These are phyloP conservation scores for Sclerurus mexicanus DNA, from an alignment of 2,113 vertebrate genomes.

Conservation along the genomic window DNA sequence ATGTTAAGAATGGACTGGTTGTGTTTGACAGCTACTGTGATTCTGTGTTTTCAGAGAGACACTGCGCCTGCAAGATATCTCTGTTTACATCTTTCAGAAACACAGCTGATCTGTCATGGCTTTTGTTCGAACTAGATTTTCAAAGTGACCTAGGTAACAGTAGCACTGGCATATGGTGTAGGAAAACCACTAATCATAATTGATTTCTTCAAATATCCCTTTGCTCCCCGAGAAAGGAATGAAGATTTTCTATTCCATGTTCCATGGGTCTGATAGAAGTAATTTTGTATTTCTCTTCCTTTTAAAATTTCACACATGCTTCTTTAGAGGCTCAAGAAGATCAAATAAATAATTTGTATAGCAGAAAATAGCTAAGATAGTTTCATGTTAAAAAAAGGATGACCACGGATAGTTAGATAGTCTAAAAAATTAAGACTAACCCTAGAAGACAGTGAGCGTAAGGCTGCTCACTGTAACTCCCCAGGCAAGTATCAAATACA, in stretches of 20 bases:
- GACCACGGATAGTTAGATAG: background rate
- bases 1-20: fast-evolving
- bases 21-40: background rate
- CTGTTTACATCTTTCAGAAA: background rate
- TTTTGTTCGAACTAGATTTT: background rate
- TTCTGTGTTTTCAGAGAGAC: background rate
- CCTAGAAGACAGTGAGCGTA: background rate
- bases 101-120: background rate
- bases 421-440: background rate
- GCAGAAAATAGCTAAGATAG: background rate
- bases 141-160: background rate
- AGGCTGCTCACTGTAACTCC: background rate
- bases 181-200: background rate
- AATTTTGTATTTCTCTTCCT: background rate
- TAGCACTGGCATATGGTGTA: background rate
- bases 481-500: background rate
- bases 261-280: background rate
- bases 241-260: background rate
- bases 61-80: background rate
- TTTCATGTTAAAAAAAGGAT: background rate
- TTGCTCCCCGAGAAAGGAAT: background rate
- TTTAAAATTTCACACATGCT: background rate
- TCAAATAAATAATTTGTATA: background rate
- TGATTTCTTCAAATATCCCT: background rate
- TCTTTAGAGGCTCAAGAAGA: background rate